These are phyloP conservation scores for Volucella zonaria DNA, from an alignment of 2,888 invertebrate species.

Conservation along the genomic window DNA sequence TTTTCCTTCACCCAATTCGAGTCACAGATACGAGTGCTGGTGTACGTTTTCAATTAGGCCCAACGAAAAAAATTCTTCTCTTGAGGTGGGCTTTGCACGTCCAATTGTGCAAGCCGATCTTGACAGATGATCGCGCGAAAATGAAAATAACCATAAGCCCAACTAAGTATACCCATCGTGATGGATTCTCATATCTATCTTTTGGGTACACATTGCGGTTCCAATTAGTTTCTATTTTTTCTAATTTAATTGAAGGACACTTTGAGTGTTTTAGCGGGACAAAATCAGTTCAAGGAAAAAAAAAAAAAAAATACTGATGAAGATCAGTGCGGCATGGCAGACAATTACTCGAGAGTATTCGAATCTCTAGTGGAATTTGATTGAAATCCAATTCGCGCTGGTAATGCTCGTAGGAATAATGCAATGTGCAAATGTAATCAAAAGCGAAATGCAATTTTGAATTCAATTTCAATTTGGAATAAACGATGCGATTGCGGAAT, in stretches of 20 bases:
- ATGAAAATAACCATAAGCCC: slow-evolving; percentile 16
- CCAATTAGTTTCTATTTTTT: slow-evolving; percentile 60
- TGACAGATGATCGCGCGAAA: slow-evolving; percentile 64
- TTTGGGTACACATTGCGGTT: slow-evolving; percentile 28
- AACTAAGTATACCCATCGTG: slow-evolving; percentile 2
- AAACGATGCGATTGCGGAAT: slow-evolving; percentile 53
- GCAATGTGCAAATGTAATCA: slow-evolving; percentile 32
- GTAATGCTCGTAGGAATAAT: background rate
- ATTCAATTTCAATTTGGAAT: slow-evolving; percentile 64
- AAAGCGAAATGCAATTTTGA: slow-evolving; percentile 59
- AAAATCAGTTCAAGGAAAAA: slow-evolving; percentile 65
- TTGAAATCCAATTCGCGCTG: slow-evolving; percentile 40
- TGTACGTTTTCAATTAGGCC: slow-evolving; percentile 63
- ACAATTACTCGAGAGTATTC: slow-evolving; percentile 21
- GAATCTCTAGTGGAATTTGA: slow-evolving; percentile 46
- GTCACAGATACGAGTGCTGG: slow-evolving; percentile 22
- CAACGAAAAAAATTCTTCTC: slow-evolving; percentile 9
- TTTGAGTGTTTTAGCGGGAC: slow-evolving; percentile 37
- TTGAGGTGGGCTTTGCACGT: slow-evolving; percentile 57
- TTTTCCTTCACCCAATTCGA: slow-evolving; percentile 66
- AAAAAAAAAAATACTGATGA: slow-evolving; percentile 26
- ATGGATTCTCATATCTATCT: background rate
- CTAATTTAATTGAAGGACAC: slow-evolving; percentile 66
- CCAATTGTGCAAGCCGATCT: slow-evolving; percentile 56
- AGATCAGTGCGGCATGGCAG: slow-evolving; percentile 4